Evolutionary conservation across 2,888 invertebrate species (phyloP).

Genomic region (Cheilosia impressa): DNA sequence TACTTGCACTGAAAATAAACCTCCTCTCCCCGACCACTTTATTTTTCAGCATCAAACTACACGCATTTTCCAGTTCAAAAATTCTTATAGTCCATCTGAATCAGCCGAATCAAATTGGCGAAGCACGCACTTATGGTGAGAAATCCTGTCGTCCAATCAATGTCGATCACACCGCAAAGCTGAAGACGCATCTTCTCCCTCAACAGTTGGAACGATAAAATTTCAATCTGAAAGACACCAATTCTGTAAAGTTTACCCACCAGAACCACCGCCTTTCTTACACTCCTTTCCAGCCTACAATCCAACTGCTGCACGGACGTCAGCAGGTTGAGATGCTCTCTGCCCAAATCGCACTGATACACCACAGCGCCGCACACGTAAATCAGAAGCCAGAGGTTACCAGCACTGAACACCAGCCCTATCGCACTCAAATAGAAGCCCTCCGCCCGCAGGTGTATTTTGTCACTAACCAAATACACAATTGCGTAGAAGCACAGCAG

Average conservation of each 20-base stretch:
- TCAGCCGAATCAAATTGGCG: constrained; percentile 22
- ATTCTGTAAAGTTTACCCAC: no score
- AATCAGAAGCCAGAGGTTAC: constrained; percentile 24
- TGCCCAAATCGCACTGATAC: constrained; percentile 40
- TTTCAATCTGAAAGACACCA: constrained; percentile 37
- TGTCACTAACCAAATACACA: constrained; percentile 22
- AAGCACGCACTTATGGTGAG: constrained; percentile 4
- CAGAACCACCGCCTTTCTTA: not conserved
- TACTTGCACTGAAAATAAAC: not conserved
- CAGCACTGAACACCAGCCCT: not conserved
- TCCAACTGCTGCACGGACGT: constrained; percentile 3
- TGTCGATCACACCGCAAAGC: constrained; percentile 38
- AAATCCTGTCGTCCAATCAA: constrained; percentile 45
- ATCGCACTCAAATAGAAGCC: constrained; percentile 18
- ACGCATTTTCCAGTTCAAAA: not conserved
- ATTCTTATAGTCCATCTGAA: constrained; percentile 51
- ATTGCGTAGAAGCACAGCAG: constrained; percentile 26
- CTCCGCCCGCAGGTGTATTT: constrained; percentile 5
- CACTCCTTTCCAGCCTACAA: constrained; percentile 24
- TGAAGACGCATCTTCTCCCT: constrained; percentile 29
- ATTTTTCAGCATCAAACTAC: not conserved
- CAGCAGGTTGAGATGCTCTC: constrained; percentile 25
- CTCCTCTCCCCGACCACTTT: not conserved
- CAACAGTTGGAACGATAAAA: constrained; percentile 41
- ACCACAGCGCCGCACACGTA: constrained; percentile 37